Percentiles rank a stretch among this genome's conserved stretches.
Evolutionary conservation across 2,113 vertebrate species (phyloP).

Genomic region (Cynocephalus volans): DNA sequence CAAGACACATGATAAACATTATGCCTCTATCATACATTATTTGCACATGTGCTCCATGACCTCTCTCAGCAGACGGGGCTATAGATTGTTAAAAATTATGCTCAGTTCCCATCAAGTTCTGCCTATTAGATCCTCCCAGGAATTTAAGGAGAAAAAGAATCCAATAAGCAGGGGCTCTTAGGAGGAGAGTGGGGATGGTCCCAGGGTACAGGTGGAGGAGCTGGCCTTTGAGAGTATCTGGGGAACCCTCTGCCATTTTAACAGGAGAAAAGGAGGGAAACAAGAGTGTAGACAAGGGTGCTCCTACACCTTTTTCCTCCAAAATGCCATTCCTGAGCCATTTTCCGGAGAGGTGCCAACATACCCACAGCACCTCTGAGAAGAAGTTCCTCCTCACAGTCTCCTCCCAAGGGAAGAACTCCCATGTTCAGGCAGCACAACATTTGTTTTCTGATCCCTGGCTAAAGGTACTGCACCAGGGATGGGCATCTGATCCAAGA

Average conservation of each 20-base stretch:
- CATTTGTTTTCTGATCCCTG: background rate
- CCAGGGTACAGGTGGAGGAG: background rate
- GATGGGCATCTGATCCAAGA: background rate
- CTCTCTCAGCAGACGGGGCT: background rate
- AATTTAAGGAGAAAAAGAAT: background rate
- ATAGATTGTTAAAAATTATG: background rate
- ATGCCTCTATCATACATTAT: background rate
- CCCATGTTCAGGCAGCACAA: rapidly evolving
- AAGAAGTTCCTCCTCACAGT: background rate
- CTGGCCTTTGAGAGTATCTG: background rate
- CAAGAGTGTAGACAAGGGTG: rapidly evolving
- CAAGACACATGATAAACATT: background rate
- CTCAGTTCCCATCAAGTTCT: background rate
- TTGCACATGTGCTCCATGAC: background rate
- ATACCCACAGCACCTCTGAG: rapidly evolving
- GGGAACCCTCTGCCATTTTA: background rate
- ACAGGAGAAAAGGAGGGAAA: background rate
- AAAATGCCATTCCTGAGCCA: background rate
- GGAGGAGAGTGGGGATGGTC: background rate
- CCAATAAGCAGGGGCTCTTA: background rate
- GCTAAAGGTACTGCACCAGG: background rate
- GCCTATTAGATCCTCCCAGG: background rate
- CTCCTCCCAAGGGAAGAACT: background rate
- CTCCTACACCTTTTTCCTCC: background rate
- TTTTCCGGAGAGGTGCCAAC: background rate